Percentiles rank a stretch among this genome's conserved stretches.
Evolutionary conservation across 2,113 vertebrate species (phyloP).

Genomic region (Etheostoma spectabile): DNA sequence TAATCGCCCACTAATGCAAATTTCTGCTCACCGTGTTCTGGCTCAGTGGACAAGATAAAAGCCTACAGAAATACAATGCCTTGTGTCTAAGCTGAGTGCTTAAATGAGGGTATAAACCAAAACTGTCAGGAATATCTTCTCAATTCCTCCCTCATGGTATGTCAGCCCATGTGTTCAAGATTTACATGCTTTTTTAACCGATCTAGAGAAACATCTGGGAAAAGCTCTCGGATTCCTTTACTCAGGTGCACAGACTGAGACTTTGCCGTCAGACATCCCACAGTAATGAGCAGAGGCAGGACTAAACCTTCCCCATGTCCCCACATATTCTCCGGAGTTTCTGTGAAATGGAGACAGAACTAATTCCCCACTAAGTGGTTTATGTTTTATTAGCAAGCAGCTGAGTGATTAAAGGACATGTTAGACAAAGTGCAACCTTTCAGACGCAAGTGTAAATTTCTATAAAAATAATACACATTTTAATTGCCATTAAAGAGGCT

Average conservation of each 20-base stretch:
- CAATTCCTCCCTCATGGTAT: constrained; percentile 74
- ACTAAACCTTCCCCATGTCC: constrained; percentile 62
- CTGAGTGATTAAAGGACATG: constrained; percentile 76
- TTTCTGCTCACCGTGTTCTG: constrained; percentile 79
- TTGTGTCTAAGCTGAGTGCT: constrained; percentile 80
- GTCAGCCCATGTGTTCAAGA: constrained; percentile 70
- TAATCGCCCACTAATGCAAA: constrained; percentile 87
- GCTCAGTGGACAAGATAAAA: constrained; percentile 86
- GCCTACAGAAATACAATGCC: constrained; percentile 81
- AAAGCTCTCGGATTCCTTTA: constrained; percentile 73
- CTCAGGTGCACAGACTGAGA: constrained; percentile 69
- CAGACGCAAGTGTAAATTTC: constrained; percentile 70
- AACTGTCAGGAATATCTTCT: constrained; percentile 81
- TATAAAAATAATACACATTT: constrained; percentile 70
- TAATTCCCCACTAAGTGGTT: constrained; percentile 81
- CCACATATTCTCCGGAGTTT: constrained; percentile 59
- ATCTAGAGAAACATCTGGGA: constrained; percentile 77
- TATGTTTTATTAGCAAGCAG: constrained; percentile 80
- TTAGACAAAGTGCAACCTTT: constrained; percentile 74
- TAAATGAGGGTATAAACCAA: constrained; percentile 86
- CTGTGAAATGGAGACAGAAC: constrained; percentile 73
- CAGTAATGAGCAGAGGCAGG: constrained; percentile 81
- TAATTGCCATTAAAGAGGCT: constrained; percentile 66
- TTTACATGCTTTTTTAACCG: constrained; percentile 77
- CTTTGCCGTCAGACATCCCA: constrained; percentile 71